Evolutionary conservation across 2,888 invertebrate species (phyloP), one percentile per base, ranked within the genome.

Genomic region (Tenthredo notha): DNA sequence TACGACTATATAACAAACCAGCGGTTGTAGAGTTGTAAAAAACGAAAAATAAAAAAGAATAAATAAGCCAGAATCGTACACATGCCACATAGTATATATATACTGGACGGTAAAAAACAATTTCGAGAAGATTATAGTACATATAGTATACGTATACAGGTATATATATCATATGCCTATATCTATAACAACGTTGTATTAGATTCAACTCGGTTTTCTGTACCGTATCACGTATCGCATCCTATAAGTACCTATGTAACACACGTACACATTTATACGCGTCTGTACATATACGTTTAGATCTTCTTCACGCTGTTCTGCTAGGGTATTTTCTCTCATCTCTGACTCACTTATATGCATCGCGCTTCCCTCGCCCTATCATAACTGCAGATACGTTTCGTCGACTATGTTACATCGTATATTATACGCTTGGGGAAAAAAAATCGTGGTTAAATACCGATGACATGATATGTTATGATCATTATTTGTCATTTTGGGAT

Each of bases 331-430:
- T 72, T 72, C 70, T 72, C 37, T 40, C 70, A 7, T 72, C 70
- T n/a, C n/a, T 72, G 70, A 72, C 40, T 72, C 70, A 70, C 70
- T 70, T 33, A 72, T 72, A 37, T n/a, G 70, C 70, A 15, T 10
- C 70, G n/a, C 9, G 40, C 40, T 40, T 72, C 40, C 54, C 54
- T 54, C 54, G n/a, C 7, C n/a, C 54, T n/a, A 54, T n/a, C 54
- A n/a, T 54, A 54, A 54, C n/a, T 54, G n/a, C n/a, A 54, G 54
- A 54, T n/a, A 54, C 54, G 54, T 54, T n/a, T 54, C 50, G 50
- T 50, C 18, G 50, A 50, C 50, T 50, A 18, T 18, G 50, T 50
- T 50, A 15, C 50, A 2, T 50, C 18, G n/a, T 54, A n/a, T n/a
- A n/a, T n/a, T 7, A n/a, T 54, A 54, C 54, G 54, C 54, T 54